Conservation (phyloP, 2,797 vertebrate genomes). For the Peromyscus nudipes region DNA sequence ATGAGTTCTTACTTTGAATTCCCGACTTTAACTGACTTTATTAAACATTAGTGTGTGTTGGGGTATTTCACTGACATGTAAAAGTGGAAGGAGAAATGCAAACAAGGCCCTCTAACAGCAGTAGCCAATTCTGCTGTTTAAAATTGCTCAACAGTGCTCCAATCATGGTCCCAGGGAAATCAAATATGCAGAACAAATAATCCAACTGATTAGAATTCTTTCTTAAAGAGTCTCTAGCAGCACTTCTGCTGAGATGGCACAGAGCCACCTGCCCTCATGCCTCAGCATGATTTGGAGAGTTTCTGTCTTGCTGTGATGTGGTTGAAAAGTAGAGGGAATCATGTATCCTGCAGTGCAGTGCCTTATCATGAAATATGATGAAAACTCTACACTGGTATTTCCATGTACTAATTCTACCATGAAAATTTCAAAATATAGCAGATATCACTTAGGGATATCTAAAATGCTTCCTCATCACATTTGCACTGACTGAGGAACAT, state of each 20-base stretch:
- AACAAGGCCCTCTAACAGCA: slow-evolving; percentile 35
- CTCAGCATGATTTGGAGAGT: slow-evolving; percentile 32
- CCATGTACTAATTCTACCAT: background rate
- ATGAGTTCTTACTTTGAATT: slow-evolving; percentile 56
- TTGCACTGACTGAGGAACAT: background rate
- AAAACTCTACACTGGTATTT: slow-evolving; percentile 51
- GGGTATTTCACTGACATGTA: background rate
- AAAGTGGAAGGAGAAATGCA: background rate
- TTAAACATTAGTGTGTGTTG: slow-evolving; percentile 54
- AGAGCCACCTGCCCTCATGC: slow-evolving; percentile 11
- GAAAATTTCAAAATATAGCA: slow-evolving; percentile 23
- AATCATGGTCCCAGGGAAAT: slow-evolving; percentile 23
- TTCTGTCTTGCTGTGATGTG: slow-evolving; percentile 22
- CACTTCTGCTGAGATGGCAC: slow-evolving; percentile 41
- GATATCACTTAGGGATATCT: background rate
- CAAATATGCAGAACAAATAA: slow-evolving; percentile 76
- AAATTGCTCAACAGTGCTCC: slow-evolving; percentile 57
- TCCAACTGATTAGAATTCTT: slow-evolving; percentile 61
- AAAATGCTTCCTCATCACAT: background rate
- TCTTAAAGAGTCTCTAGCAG: slow-evolving; percentile 57
- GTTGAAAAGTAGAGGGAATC: background rate
- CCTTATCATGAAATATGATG: background rate
- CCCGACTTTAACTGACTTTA: slow-evolving; percentile 42
- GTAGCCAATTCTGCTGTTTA: slow-evolving; percentile 49
- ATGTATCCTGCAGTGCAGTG: background rate